Conservation (phyloP, 2,113 vertebrate genomes). For the Bucco capensis region DNA sequence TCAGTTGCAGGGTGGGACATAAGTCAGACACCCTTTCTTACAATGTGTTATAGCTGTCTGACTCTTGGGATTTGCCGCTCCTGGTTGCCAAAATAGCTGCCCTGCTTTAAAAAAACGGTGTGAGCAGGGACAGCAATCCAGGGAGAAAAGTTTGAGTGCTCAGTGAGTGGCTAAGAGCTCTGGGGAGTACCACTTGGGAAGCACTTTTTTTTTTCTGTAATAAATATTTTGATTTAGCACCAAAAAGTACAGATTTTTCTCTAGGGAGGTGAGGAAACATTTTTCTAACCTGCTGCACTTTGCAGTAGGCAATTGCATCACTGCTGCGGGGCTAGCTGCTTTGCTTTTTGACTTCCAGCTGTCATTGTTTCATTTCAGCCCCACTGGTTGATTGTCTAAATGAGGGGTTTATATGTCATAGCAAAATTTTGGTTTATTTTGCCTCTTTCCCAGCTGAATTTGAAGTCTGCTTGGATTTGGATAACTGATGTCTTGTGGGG, state of each 20-base stretch:
- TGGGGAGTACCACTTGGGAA: background rate
- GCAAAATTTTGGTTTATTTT: conserved; percentile 44
- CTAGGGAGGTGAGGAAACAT: background rate
- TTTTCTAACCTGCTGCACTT: background rate
- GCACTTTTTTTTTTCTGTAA: background rate
- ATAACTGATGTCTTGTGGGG: conserved; percentile 25
- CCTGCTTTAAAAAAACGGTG: background rate
- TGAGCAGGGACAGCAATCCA: background rate
- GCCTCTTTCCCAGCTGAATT: conserved; percentile 26
- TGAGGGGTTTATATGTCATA: background rate
- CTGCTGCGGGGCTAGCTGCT: conserved; percentile 6
- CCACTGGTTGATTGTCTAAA: conserved; percentile 5
- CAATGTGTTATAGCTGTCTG: background rate
- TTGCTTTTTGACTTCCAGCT: conserved; percentile 20
- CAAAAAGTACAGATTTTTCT: background rate
- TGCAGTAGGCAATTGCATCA: background rate
- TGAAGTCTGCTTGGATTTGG: conserved; percentile 34
- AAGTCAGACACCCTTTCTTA: background rate
- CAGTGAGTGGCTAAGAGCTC: background rate
- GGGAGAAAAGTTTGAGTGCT: background rate
- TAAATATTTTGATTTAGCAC: background rate
- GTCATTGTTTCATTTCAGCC: conserved; percentile 11
- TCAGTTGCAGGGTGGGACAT: background rate
- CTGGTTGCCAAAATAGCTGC: background rate
- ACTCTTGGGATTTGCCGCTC: background rate